Percentiles rank a stretch among this genome's conserved stretches.
These are phyloP conservation scores for Pemphredon lugubris DNA, from an alignment of 2,888 invertebrate genomes.

Conservation along the genomic window DNA sequence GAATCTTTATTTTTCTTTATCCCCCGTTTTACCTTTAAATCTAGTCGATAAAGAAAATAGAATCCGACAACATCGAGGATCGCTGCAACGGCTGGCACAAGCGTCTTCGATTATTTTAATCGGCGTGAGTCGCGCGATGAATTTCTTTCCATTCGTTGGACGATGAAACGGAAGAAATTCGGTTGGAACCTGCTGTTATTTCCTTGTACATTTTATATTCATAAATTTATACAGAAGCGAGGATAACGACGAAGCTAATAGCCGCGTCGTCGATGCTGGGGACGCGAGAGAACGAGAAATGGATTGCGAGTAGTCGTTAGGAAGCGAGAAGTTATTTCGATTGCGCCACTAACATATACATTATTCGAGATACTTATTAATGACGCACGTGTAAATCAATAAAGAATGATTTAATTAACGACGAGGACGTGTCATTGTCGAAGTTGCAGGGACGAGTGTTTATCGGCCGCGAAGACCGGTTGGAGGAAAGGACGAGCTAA, in stretches of 20 bases:
- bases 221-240: too few relatives aligned
- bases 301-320: slow-evolving; percentile 2
- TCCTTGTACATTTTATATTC: too few relatives aligned
- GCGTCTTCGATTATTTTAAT: slow-evolving; percentile 2
- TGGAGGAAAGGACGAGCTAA: neutral
- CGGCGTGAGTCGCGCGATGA: slow-evolving; percentile 4
- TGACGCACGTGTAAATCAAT: slow-evolving; percentile 46
- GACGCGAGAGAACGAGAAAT: neutral
- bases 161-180: too few relatives aligned
- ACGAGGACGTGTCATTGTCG: neutral
- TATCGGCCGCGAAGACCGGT: neutral
- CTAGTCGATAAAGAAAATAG: neutral
- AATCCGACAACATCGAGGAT: neutral
- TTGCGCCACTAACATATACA: slow-evolving; percentile 18
- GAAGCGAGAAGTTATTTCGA: slow-evolving; percentile 14
- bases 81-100: neutral
- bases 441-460: neutral
- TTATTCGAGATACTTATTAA: slow-evolving; percentile 40
- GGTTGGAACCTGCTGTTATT: too few relatives aligned
- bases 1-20: slow-evolving; percentile 15
- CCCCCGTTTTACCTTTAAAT: slow-evolving; percentile 10
- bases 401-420: slow-evolving; percentile 25
- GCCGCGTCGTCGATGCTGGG: neutral
- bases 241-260: neutral
- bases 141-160: slow-evolving; percentile 12